These are phyloP conservation scores for Nesidiocoris tenuis DNA, from an alignment of 2,888 invertebrate species.

Conservation along the genomic window DNA sequence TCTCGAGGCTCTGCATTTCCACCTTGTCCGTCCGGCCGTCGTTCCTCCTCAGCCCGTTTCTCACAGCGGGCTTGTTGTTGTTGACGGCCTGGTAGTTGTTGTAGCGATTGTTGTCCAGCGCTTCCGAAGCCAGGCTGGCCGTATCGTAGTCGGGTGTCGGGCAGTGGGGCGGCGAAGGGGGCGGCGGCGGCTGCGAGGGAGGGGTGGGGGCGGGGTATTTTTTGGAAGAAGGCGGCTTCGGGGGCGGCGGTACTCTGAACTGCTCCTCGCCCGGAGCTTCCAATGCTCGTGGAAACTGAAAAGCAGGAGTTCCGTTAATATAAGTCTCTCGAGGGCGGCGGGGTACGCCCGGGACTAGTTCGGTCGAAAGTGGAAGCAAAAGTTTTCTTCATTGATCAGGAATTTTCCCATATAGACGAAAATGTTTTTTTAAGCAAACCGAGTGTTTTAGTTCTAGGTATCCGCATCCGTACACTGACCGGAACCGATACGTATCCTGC, in stretches of 20 bases:
- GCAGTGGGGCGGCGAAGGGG: constrained; percentile 59
- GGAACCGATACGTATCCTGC: no score
- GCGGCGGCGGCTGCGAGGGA: constrained; percentile 54
- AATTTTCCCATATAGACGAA: no score
- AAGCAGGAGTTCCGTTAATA: no score
- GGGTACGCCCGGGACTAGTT: no score
- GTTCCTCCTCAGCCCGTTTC: constrained; percentile 27
- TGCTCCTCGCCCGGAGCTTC: constrained; percentile 15
- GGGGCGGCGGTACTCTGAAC: not conserved
- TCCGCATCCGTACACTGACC: no score
- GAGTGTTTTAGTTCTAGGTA: no score
- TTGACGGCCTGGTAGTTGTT: constrained; percentile 3
- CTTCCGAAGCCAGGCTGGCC: constrained; percentile 51
- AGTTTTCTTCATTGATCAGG: no score
- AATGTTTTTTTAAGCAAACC: no score
- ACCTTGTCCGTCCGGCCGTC: constrained; percentile 60
- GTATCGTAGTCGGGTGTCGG: constrained; percentile 62
- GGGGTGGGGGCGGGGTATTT: constrained; percentile 36
- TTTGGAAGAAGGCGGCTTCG: constrained; percentile 27
- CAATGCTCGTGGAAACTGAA: constrained; percentile 43
- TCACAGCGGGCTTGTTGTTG: not conserved
- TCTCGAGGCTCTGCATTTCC: constrained; percentile 74
- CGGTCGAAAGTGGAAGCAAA: no score
- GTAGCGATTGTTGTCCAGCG: constrained; percentile 20
- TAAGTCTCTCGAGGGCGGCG: no score